Base-by-base conservation (phyloP, 2,113 vertebrate species). In the Sebastes schlegelii region DNA sequence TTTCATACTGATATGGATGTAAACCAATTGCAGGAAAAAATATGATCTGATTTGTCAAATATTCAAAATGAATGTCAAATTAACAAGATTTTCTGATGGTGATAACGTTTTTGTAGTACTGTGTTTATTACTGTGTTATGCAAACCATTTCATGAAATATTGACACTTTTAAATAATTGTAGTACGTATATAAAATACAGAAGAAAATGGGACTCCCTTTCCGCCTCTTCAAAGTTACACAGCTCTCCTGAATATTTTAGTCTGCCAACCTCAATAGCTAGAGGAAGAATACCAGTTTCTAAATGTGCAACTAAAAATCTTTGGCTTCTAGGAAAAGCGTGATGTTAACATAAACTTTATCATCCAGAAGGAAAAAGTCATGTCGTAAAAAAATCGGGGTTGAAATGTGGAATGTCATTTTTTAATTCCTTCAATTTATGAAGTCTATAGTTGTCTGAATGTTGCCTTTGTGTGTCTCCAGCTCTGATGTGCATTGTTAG, bases 401-500 rank as follows among this genome's bases (percentile, higher is more conserved):
- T 42, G 67, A 40, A 68, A 68, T 68, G 14, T 26, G 66, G 8
- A 34, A 34, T 42, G 26, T 54, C 6, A 4, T 63, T 16, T 26
- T 40, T 40, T 8, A 6, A 16, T 16, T 42, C 6, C 4, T 14
- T 8, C 4, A 34, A 62, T 21, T 19, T 12, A 9, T 43, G 40
- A 54, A 68, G 34, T 45, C 8, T 16, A 4, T 61, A 26, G 4
- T 54, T 72, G 46, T 73, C 17, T 55, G 42, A 74, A 42, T 49
- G 46, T 52, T 62, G 17, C 51, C 6, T 60, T n/a, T 84, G 48
- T 81, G 48, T 82, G n/a, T 84, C 55, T 84, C 58, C 90, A 99
- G 98, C 97, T 8, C 94, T 99, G 89, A 99, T 99, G 97, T 99
- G 98, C 46, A 98, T 98, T 0, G 96, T 99, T 78, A 99, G 91